These are phyloP conservation scores for Fissipunctia ypsillon DNA, from an alignment of 2,888 invertebrate genomes.

Conservation along the genomic window DNA sequence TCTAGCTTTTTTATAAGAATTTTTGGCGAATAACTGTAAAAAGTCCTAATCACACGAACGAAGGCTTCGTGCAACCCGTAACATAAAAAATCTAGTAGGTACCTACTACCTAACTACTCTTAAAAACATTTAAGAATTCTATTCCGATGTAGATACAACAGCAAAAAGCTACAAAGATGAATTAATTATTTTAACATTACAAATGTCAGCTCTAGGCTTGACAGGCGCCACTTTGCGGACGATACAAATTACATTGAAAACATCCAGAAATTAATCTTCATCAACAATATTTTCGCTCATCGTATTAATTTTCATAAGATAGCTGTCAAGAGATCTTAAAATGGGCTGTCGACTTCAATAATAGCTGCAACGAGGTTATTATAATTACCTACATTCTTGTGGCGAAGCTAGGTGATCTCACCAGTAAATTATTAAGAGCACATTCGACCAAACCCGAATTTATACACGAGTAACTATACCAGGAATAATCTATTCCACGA, in stretches of 20 bases:
- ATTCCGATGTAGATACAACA: neutral
- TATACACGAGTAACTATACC: too few species aligned
- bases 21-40: too few species aligned
- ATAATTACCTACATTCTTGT: constrained; percentile 27
- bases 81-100: neutral
- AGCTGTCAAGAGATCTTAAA: constrained; percentile 44
- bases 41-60: neutral
- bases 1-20: too few species aligned
- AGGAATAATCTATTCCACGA: too few species aligned
- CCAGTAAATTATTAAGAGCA: constrained; percentile 23
- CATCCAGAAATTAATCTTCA: constrained; percentile 1
- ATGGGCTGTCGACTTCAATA: constrained; percentile 33
- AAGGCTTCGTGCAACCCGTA: too few species aligned
- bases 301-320: constrained; percentile 32
- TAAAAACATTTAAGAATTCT: neutral
- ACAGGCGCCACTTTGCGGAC: constrained; percentile 6
- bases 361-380: constrained; percentile 30
- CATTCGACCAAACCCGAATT: too few species aligned
- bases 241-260: constrained; percentile 26
- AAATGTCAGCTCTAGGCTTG: constrained; percentile 11
- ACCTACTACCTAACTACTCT: neutral
- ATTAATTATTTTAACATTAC: constrained; percentile 12
- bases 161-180: neutral
- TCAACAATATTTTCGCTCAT: constrained; percentile 25
- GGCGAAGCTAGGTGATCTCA: constrained; percentile 3